Percentiles rank a stretch among this genome's conserved stretches.
phyloP scores from a whole-genome alignment of 2,888 invertebrate species.

The Calliphora vomitoria region DNA sequence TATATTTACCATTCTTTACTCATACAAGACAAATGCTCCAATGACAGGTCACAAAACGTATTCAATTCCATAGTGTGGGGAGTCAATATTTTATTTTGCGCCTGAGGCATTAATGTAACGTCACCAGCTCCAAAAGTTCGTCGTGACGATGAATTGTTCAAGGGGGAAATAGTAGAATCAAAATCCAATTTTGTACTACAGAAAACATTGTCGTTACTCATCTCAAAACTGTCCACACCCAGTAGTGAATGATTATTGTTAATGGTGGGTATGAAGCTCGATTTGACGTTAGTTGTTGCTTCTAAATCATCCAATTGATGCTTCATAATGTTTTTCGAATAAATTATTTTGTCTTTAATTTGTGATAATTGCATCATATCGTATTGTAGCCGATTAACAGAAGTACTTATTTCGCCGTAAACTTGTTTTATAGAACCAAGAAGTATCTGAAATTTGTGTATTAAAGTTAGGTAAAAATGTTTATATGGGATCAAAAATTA shows the following conservation, averaged over 20 bases:
- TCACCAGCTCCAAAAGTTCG: conserved; percentile 74
- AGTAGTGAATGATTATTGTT: conserved; percentile 72
- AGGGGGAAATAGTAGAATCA: conserved; percentile 77
- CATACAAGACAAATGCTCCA: conserved; percentile 80
- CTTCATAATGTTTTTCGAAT: conserved; percentile 81
- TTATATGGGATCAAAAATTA: no score
- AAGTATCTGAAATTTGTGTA: conserved; percentile 74
- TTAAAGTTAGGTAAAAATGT: no score
- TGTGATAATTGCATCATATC: conserved; percentile 82
- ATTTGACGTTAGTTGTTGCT: conserved; percentile 74
- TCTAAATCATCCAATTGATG: conserved; percentile 80
- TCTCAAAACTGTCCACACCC: conserved; percentile 76
- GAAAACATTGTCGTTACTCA: conserved; percentile 79
- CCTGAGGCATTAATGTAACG: conserved; percentile 71
- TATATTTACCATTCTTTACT: conserved; percentile 79
- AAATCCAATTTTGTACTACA: conserved; percentile 83
- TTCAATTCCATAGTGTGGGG: conserved; percentile 79
- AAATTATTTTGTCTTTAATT: conserved; percentile 83
- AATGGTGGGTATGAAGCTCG: conserved; percentile 78
- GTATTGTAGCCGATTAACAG: conserved; percentile 81
- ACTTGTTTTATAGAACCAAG: conserved; percentile 81
- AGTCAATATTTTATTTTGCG: conserved; percentile 76
- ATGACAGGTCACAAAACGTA: conserved; percentile 80
- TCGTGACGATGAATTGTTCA: conserved; percentile 75
- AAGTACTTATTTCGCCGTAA: conserved; percentile 80